A percentile compares a stretch with the other conserved stretches of the same genome.
Evolutionary conservation across 2,113 vertebrate species (phyloP).

Genomic region (Trogon melanurus): DNA sequence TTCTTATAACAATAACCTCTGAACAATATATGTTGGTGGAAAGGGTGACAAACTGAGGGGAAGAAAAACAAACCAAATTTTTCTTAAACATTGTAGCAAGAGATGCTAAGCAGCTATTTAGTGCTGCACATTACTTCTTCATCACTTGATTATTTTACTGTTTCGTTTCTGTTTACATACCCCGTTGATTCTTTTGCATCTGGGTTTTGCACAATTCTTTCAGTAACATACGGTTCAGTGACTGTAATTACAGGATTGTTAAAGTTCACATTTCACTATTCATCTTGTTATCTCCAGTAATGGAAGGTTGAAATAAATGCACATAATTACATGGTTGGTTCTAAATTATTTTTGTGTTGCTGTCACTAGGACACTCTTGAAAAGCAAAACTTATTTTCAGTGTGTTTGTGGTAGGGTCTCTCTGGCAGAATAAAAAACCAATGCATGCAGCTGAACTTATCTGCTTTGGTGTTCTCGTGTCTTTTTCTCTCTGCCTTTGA

Average conservation of each 20-base stretch:
- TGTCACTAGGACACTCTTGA: constrained; percentile 66
- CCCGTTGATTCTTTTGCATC: constrained; percentile 73
- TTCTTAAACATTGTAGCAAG: constrained; percentile 55
- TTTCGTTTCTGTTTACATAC: constrained; percentile 78
- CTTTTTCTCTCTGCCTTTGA: neutral
- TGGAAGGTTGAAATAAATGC: constrained; percentile 79
- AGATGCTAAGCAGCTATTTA: constrained; percentile 53
- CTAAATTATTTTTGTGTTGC: constrained; percentile 78
- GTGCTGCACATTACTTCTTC: constrained; percentile 63
- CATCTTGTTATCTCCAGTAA: constrained; percentile 81
- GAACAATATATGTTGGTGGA: constrained; percentile 6
- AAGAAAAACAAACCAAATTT: neutral
- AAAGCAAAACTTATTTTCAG: constrained; percentile 63
- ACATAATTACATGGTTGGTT: constrained; percentile 76
- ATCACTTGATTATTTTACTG: constrained; percentile 73
- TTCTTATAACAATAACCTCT: constrained; percentile 4
- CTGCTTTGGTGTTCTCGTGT: neutral
- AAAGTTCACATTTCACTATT: constrained; percentile 79
- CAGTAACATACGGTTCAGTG: constrained; percentile 76
- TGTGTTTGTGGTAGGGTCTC: constrained; percentile 1
- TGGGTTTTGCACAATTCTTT: constrained; percentile 78
- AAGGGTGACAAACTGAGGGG: constrained; percentile 23
- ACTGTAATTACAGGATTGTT: constrained; percentile 82
- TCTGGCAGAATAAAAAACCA: constrained; percentile 51
- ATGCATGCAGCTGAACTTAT: neutral